Conservation (phyloP, 1,140 invertebrate genomes). For the Tigriopus japonicus region DNA sequence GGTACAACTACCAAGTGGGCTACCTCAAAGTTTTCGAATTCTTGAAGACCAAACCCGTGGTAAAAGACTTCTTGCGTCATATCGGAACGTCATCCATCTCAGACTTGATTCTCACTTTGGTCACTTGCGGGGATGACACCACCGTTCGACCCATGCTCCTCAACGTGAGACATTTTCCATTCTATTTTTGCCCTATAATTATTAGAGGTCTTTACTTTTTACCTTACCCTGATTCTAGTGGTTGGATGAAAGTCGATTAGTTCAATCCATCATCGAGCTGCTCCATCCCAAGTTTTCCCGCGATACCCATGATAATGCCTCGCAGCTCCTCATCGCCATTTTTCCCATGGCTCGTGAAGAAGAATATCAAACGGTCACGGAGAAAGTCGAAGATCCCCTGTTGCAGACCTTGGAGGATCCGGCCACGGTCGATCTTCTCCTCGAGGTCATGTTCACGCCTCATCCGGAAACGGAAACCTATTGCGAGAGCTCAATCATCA, state of each 20-base stretch:
- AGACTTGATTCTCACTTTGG: conserved; percentile 70
- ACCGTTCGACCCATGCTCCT: too few relatives aligned
- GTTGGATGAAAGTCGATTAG: conserved; percentile 64
- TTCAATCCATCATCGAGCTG: conserved; percentile 58
- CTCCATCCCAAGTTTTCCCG: conserved; percentile 50
- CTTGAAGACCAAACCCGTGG: conserved; percentile 65
- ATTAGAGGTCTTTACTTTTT: background rate
- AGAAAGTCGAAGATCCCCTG: conserved; percentile 40
- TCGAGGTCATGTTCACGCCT: conserved; percentile 43
- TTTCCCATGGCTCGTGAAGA: conserved; percentile 45
- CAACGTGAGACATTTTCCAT: background rate
- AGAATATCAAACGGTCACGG: conserved; percentile 34
- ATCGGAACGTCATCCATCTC: conserved; percentile 85
- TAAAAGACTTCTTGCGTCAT: conserved; percentile 64
- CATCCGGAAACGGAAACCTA: too few relatives aligned
- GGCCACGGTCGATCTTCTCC: conserved; percentile 40
- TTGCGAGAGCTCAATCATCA: conserved; percentile 32
- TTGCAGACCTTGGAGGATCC: conserved; percentile 44
- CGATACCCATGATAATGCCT: conserved; percentile 55
- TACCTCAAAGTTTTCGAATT: conserved; percentile 77
- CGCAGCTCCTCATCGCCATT: conserved; percentile 61
- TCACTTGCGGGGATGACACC: conserved; percentile 51
- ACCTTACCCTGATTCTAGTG: conserved; percentile 42
- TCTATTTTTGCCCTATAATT: background rate
- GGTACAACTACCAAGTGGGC: conserved; percentile 73